Percentiles rank a stretch among this genome's conserved stretches.
phyloP scores from a whole-genome alignment of 2,888 invertebrate species.

The Theretra japonica region DNA sequence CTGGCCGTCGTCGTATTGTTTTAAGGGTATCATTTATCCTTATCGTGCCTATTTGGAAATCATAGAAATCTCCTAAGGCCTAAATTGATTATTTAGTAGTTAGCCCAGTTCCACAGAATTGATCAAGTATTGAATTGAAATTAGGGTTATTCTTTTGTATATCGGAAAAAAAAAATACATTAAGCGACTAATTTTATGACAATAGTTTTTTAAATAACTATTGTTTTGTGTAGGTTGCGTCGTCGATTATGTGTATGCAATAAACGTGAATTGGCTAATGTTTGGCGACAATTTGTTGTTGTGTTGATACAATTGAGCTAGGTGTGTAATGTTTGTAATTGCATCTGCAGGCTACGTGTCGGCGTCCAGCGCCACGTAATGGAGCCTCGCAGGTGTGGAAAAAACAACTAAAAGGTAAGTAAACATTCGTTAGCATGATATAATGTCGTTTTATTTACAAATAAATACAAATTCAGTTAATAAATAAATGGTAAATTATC shows the following conservation, averaged over 20 bases:
- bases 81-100: too few relatives aligned
- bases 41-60: too few relatives aligned
- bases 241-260: background rate
- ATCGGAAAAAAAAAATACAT: too few relatives aligned
- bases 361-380: background rate
- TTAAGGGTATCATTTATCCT: too few relatives aligned
- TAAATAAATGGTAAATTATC: conserved; percentile 86
- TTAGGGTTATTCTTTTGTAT: too few relatives aligned
- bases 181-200: too few relatives aligned
- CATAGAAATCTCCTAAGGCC: too few relatives aligned
- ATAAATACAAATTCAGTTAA: conserved; percentile 86
- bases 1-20: too few relatives aligned
- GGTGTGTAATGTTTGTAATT: background rate
- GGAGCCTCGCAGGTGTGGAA: conserved; percentile 45
- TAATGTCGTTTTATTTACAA: conserved; percentile 85
- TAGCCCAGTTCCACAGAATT: too few relatives aligned
- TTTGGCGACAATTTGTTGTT: background rate
- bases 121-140: too few relatives aligned
- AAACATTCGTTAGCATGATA: conserved; percentile 85
- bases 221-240: too few relatives aligned
- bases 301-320: background rate
- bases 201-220: too few relatives aligned
- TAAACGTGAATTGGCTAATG: background rate
- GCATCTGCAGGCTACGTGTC: background rate
- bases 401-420: conserved; percentile 75